Base-by-base conservation (phyloP, 2,797 vertebrate genomes). In the Philypnodon macrostomus region DNA sequence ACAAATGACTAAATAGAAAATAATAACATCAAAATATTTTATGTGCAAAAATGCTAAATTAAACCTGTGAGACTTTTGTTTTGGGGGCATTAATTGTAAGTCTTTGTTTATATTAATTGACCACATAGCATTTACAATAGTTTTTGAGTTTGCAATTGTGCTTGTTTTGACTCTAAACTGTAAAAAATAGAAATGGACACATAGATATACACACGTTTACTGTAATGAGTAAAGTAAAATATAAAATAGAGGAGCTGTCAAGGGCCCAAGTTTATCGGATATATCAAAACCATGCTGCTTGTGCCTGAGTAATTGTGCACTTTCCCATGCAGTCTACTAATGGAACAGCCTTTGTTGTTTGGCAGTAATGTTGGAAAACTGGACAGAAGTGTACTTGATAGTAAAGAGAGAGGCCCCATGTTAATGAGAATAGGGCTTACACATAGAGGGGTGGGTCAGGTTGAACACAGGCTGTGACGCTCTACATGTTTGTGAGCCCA, bases 321-420 rank as follows among this genome's bases (percentile, higher is more conserved):
- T 87, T 87, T 89, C 83, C 75, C 82, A 47, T 47, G 32, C 45
- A 83, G 62, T 72, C 69, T 52, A 37, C 76, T 77, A 72, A 77
- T 87, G 86, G 84, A 89, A 88, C 82, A 67, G 64, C 64, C 74
- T 83, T 87, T 87, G 75, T 85, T 86, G 61, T 85, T 62, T 81
- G 85, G 86, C 83, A 85, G 63, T 73, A 52, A 75, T 82, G 70
- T 55, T 79, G 85, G 87, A 88, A 88, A 89, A 63, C 68, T 80
- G 75, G 78, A 80, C 78, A 84, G 62, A 79, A 63, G 67, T 67
- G 68, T 74, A 76, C 63, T 80, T 83, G 58, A 73, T 74, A 53
- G 62, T 76, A 70, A 85, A 82, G 63, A 78, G 18, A 50, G 57
- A 79, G 74, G 72, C 67, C 60, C 38, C 56, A 56, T 64, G 70